These are phyloP conservation scores for Lycia hirtaria DNA, from an alignment of 2,888 invertebrate genomes.

Conservation along the genomic window DNA sequence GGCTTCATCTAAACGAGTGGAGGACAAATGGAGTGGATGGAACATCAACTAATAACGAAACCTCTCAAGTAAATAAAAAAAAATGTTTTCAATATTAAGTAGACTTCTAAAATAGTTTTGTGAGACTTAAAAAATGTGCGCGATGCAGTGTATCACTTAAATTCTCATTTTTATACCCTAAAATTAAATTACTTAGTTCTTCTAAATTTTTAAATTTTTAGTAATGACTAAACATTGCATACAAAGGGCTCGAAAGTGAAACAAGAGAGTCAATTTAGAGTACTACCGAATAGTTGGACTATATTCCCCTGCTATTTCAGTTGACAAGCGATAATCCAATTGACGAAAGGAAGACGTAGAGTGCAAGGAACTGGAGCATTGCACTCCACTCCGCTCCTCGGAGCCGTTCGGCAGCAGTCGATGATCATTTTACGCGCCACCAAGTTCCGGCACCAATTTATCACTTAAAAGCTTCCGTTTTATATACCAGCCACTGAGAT, in stretches of 20 bases:
- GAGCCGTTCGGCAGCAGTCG: conserved; percentile 65
- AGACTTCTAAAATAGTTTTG: no score
- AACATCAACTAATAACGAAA: background rate
- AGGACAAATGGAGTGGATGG: background rate
- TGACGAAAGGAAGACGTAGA: conserved; percentile 35
- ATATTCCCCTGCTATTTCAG: conserved; percentile 7
- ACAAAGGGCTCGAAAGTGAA: background rate
- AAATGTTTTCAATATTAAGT: background rate
- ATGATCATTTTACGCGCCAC: conserved; percentile 79
- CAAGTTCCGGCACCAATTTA: conserved; percentile 82
- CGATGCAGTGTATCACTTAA: no score
- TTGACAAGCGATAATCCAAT: conserved; percentile 17
- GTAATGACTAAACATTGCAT: no score
- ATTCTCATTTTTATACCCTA: no score
- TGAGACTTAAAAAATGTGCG: no score
- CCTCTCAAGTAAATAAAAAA: background rate
- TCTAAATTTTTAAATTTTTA: no score
- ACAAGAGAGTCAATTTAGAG: background rate
- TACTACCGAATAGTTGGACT: background rate
- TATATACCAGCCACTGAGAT: conserved; percentile 58
- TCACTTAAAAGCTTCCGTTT: conserved; percentile 83
- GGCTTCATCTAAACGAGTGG: background rate
- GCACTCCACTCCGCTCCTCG: conserved; percentile 56
- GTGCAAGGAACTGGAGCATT: conserved; percentile 67
- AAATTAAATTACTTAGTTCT: no score